Evolutionary conservation across 1,140 invertebrate genomes (phyloP).

Genomic region (Papilio aristodemus): DNA sequence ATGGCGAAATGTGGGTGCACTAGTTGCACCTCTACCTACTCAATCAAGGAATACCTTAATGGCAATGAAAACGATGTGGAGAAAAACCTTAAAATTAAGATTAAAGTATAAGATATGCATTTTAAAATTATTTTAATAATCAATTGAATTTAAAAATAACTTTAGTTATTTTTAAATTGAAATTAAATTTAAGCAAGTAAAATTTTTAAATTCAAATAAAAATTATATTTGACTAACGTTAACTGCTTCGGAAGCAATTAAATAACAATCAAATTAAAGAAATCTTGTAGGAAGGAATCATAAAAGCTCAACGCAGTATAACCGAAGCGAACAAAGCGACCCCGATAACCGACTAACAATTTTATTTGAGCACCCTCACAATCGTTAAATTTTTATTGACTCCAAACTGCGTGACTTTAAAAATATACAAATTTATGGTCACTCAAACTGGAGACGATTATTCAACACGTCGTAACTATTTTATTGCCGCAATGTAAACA

Average conservation of each 20-base stretch:
- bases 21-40: too few relatives aligned
- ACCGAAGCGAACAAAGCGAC: slow-evolving; percentile 45
- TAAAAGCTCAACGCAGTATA: slow-evolving; percentile 33
- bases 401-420: slow-evolving; percentile 76
- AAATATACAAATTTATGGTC: slow-evolving; percentile 80
- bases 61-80: too few relatives aligned
- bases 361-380: slow-evolving; percentile 71
- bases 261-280: slow-evolving; percentile 32
- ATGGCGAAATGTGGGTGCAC: too few relatives aligned
- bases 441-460: slow-evolving; percentile 77
- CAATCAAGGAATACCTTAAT: too few relatives aligned
- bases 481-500: slow-evolving; percentile 77
- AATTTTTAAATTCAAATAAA: too few relatives aligned
- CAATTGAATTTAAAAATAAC: too few relatives aligned
- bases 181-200: background rate
- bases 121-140: too few relatives aligned
- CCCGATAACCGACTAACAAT: slow-evolving; percentile 65
- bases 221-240: slow-evolving; percentile 24
- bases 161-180: too few relatives aligned
- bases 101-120: too few relatives aligned
- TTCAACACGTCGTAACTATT: slow-evolving; percentile 79
- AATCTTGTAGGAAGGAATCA: slow-evolving; percentile 35
- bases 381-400: slow-evolving; percentile 80
- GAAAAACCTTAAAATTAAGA: too few relatives aligned
- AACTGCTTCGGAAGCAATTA: slow-evolving; percentile 24